Evolutionary conservation across 1,140 invertebrate genomes (phyloP), one percentile per base, ranked within the genome.

Genomic region (Oedothorax gibbosus): DNA sequence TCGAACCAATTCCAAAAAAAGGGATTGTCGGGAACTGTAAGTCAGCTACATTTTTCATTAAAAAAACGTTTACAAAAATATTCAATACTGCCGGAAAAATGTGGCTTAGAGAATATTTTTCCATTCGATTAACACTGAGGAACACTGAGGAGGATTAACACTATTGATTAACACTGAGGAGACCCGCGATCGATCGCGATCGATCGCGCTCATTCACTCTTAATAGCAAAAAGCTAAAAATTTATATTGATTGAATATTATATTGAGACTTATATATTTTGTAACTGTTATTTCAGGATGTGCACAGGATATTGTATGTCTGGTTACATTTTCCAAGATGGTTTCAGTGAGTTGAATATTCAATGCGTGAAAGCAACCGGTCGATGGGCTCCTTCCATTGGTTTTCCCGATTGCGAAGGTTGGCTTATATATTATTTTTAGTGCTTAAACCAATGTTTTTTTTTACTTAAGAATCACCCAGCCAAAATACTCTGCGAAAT

Each of bases 341-440:
- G 75, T n/a, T 69, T 71, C 15, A 11, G 15, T 14, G 73, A 85
- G 50, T 49, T 85, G 14, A 35, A 15, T 12, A 53, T 72, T 7
- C 73, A 71, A 51, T 85, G 83, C 53, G 56, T 62, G n/a, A 78
- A 20, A 54, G 12, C n/a, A 53, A 85, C 66, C 15, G 83, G 83
- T 53, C 54, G 62, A 78, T 85, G 83, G 83, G 10, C 66, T 12
- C 65, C 83, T 4, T 6, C 15, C 14, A 9, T 11, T 9, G 54
- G 15, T 15, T 85, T 85, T 54, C 73, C 73, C 5, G 73, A 77
- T 18, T 85, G 83, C 35, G 54, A 77, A 35, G n/a, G 83, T 85
- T 71, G 72, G 57, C 12, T 9, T 35, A 50, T 7, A 21, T 62
- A 15, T 3, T 11, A 7, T 66, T 66, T 20, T 18, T 66, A 3